These are phyloP conservation scores for Epicauta chinensis DNA, from an alignment of 1,140 invertebrate species.

Conservation along the genomic window DNA sequence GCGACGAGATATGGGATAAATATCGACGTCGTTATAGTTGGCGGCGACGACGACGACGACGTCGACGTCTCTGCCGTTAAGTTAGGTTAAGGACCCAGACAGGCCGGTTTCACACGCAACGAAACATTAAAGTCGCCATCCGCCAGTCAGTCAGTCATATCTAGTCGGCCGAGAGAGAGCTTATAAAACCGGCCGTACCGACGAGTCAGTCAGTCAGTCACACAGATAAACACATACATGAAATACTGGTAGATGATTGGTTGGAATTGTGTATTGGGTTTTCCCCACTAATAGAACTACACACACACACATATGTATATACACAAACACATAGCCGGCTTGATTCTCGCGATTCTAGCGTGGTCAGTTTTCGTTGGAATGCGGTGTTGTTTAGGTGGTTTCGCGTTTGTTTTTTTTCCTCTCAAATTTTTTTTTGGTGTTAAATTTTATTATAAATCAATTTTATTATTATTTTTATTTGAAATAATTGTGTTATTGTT, in stretches of 20 bases:
- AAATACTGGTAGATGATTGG: too few species aligned
- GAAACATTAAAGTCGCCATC: conserved; percentile 5
- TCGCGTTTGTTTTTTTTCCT: too few species aligned
- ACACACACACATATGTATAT: too few species aligned
- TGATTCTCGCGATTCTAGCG: conserved; percentile 19
- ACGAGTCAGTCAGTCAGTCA: too few species aligned
- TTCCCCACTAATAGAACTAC: conserved; percentile 16
- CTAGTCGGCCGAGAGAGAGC: too few species aligned
- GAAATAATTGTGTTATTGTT: too few species aligned
- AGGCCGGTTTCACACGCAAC: conserved; percentile 32
- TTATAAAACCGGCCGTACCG: too few species aligned
- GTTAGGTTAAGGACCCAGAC: conserved; percentile 44
- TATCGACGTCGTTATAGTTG: conserved; percentile 15
- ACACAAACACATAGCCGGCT: conserved; percentile 18
- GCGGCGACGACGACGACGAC: conserved; percentile 22
- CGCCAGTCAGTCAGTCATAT: too few species aligned
- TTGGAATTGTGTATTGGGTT: not conserved
- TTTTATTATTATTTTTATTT: too few species aligned
- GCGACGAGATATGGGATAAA: conserved; percentile 1
- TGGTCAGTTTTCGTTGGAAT: conserved; percentile 17
- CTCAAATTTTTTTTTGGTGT: too few species aligned
- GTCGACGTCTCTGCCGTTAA: conserved; percentile 36
- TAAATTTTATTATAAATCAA: too few species aligned
- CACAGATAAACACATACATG: too few species aligned
- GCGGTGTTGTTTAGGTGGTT: not conserved